phyloP scores from a whole-genome alignment of 2,888 invertebrate species.

The Oscheius sp. region DNA sequence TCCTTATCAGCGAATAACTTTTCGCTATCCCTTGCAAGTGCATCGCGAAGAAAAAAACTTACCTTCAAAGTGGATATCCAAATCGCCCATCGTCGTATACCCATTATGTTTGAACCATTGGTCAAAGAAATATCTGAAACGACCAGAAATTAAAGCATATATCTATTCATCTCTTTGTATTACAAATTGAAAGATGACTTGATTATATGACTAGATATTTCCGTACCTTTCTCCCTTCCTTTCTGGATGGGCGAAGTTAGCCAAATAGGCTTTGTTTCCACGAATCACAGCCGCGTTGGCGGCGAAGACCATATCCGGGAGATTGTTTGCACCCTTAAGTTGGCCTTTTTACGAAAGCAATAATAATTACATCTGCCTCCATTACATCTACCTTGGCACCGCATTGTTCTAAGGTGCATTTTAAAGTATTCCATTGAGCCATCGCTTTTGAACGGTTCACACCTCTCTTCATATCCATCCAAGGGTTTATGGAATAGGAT shows the following conservation, averaged over 20 bases:
- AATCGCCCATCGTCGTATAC: constrained; percentile 58
- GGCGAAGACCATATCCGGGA: constrained; percentile 69
- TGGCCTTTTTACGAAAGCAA: not conserved
- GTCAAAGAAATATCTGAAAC: constrained; percentile 46
- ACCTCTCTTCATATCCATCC: constrained; percentile 64
- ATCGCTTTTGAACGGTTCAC: constrained; percentile 56
- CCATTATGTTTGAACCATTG: constrained; percentile 59
- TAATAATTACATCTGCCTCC: constrained; percentile 58
- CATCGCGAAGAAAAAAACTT: constrained; percentile 19
- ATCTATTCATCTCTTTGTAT: no score
- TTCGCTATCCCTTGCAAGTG: not conserved
- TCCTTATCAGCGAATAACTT: not conserved
- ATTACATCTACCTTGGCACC: constrained; percentile 66
- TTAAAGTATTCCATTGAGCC: constrained; percentile 64
- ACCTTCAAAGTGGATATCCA: constrained; percentile 68
- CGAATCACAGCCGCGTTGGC: constrained; percentile 68
- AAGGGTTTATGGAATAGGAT: constrained; percentile 68
- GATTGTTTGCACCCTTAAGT: constrained; percentile 62
- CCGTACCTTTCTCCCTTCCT: constrained; percentile 61
- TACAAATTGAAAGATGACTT: not conserved
- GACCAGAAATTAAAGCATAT: no score
- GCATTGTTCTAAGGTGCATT: constrained; percentile 56
- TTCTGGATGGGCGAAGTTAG: constrained; percentile 67
- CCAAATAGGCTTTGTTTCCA: constrained; percentile 64
- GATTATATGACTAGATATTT: not conserved